phyloP scores from a whole-genome alignment of 2,113 vertebrate genomes.

The Chaenocephalus aceratus region DNA sequence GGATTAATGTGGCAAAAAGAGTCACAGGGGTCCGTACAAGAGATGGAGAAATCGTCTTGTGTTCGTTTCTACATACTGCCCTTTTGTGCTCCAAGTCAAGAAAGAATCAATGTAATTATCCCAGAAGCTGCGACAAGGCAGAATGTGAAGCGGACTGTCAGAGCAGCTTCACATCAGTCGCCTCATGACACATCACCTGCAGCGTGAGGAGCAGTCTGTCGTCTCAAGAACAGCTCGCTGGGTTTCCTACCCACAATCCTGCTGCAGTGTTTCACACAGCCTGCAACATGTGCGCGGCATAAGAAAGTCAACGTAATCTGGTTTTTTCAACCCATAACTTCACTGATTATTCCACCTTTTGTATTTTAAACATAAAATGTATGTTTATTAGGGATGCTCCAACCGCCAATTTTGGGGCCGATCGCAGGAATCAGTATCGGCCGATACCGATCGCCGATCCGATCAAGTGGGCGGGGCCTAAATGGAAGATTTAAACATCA shows the following conservation, averaged over 20 bases:
- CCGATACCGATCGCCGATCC: too few species aligned
- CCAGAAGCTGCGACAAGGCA: constrained; percentile 25
- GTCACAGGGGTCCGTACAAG: too few species aligned
- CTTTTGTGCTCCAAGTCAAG: constrained; percentile 9
- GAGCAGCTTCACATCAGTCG: constrained; percentile 48
- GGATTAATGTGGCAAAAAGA: neutral
- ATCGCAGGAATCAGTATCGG: too few species aligned
- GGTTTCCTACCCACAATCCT: neutral
- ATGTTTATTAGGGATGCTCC: too few species aligned
- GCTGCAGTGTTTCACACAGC: constrained; percentile 10
- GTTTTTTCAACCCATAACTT: too few species aligned
- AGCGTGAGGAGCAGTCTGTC: constrained; percentile 21
- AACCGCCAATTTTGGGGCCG: too few species aligned
- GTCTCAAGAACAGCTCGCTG: constrained; percentile 27
- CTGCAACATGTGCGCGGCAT: neutral
- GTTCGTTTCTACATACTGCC: neutral
- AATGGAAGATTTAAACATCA: too few species aligned
- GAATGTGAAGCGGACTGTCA: constrained; percentile 31
- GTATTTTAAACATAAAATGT: too few species aligned
- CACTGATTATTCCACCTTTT: too few species aligned
- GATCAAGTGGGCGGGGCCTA: too few species aligned
- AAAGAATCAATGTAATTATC: constrained; percentile 50
- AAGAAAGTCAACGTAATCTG: neutral
- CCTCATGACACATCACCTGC: constrained; percentile 37
- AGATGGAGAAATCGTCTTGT: neutral